A percentile compares a stretch with the other conserved stretches of the same genome.
phyloP scores from a whole-genome alignment of 2,888 invertebrate species.

The Dyspetes luteomarginatus region DNA sequence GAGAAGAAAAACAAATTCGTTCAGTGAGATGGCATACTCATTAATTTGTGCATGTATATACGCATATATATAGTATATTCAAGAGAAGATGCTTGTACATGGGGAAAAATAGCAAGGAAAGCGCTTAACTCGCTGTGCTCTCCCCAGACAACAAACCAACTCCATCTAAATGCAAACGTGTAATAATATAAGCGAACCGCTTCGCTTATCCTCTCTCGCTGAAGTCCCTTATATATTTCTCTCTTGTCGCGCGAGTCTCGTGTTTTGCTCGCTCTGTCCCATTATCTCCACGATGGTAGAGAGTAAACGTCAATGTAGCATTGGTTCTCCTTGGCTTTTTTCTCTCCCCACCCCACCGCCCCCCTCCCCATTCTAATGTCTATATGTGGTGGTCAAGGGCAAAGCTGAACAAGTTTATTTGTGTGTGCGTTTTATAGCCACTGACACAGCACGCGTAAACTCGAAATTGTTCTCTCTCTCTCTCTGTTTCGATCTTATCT shows the following conservation, averaged over 20 bases:
- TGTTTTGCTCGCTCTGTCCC: background rate
- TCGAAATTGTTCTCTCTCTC: conserved; percentile 19
- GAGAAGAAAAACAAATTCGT: conserved; percentile 17
- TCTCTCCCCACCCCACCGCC: background rate
- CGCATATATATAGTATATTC: background rate
- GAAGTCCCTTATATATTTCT: background rate
- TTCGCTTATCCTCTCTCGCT: conserved; percentile 25
- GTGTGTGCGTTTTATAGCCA: background rate
- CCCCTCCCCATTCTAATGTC: conserved; percentile 14
- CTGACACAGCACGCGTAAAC: conserved; percentile 10
- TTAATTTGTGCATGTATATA: background rate
- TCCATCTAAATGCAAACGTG: conserved; percentile 64
- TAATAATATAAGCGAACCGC: conserved; percentile 20
- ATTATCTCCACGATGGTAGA: background rate
- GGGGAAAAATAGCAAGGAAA: conserved; percentile 9
- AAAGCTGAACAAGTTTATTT: background rate
- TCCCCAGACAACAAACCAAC: conserved; percentile 19
- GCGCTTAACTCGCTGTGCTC: background rate
- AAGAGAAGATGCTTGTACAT: background rate
- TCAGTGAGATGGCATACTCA: background rate
- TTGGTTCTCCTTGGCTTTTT: conserved; percentile 4
- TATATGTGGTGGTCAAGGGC: background rate
- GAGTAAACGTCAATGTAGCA: conserved; percentile 26
- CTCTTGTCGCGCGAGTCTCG: background rate
- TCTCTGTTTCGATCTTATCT: background rate